Evolutionary conservation across 2,888 invertebrate genomes (phyloP), one percentile per base, ranked within the genome.

Genomic region (Phania funesta): DNA sequence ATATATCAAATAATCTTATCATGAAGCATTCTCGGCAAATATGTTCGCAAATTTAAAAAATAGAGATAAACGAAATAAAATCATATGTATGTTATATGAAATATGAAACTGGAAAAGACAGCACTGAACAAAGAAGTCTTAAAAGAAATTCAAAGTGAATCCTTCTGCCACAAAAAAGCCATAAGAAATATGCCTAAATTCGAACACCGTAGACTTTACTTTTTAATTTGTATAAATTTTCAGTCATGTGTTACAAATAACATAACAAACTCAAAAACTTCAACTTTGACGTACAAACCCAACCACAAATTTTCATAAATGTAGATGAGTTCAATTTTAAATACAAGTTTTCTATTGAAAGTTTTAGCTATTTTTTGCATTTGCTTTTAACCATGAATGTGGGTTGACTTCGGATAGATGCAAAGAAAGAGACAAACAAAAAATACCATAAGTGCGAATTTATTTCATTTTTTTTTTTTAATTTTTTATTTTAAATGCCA

Each of bases 241-340:
- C 9, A 6, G 5, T 9, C 9, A 5, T 38, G n/a, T 38, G 3
- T 35, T 38, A 32, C 32, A 32, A 32, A 32, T 9, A 13, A 13
- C 1, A 11, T 3, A 38, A 11, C 2, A 0, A 38, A 38, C 5
- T 38, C n/a, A n/a, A 9, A 32, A 32, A 4, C 5, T 32, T 5
- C 2, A 32, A 32, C 9, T n/a, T n/a, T 5, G 9, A 9, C 1
- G 32, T 9, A 32, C 35, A 38, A 38, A 13, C 11, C 35, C 35
- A 38, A 38, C 13, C 35, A 38, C 13, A 38, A 38, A 38, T 38
- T 11, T 38, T 4, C 18, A 35, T n/a, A 64, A 65, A 58, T 38
- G 20, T 35, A 75, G 56, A 65, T 65, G 46, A 65, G 41, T 67
- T 67, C 20, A 58, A n/a, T 41, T 52, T 44, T 60, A 52, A 50